Evolutionary conservation across 2,797 vertebrate genomes (phyloP).

Genomic region (Otus scops): DNA sequence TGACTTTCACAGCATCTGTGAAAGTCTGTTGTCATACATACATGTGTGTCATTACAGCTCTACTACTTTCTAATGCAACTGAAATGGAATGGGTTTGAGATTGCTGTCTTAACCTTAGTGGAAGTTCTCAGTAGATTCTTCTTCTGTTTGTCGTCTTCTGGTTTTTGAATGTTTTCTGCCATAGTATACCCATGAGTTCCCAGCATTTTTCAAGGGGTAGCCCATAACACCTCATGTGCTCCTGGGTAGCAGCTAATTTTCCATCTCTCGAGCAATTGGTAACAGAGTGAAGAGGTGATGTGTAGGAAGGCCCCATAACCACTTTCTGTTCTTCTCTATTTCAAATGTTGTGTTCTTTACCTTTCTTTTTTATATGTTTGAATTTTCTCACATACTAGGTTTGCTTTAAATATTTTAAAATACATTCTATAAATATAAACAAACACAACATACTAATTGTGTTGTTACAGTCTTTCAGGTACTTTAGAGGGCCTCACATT

Average conservation of each 20-base stretch:
- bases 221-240: neutral
- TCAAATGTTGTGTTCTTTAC: neutral
- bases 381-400: neutral
- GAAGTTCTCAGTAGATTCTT: neutral
- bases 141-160: neutral
- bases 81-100: neutral
- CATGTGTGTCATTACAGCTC: neutral
- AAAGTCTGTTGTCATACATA: slow-evolving; percentile 4
- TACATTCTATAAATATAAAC: neutral
- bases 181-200: neutral
- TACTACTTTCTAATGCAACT: neutral
- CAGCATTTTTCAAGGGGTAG: neutral
- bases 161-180: neutral
- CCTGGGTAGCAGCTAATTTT: neutral
- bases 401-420: neutral
- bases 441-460: neutral
- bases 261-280: neutral
- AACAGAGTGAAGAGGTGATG: neutral
- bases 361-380: neutral
- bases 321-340: neutral
- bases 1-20: neutral
- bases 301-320: neutral
- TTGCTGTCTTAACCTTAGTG: neutral
- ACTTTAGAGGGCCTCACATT: neutral
- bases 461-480: neutral